Evolutionary conservation across 35 echinoderm and acorn worm genomes (phyloP), one percentile per base, ranked within the genome.

Genomic region (Chiridota heheva): DNA sequence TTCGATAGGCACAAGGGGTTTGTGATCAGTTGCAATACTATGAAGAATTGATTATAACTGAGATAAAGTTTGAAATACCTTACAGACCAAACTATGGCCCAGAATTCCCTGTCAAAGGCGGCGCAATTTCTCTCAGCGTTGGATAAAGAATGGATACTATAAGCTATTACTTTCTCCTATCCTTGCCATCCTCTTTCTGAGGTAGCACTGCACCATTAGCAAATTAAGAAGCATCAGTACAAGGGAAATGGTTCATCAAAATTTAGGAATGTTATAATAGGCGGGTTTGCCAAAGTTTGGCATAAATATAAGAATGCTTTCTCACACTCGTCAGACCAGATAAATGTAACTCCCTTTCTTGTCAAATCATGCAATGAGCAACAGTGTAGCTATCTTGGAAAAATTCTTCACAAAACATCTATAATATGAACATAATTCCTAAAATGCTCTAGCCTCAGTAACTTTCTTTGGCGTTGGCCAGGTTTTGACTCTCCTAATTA

Each of bases 81-180:
- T 0, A 88, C 77, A 31, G 77, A n/a, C 76, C 86, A 71, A 0
- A 88, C 86, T 35, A 88, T 69, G 7, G 86, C 86, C 29, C 36
- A 81, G 2, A 82, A 30, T 57, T 82, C 75, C 4, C 51, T 12
- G 36, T 53, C 69, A 78, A 58, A 85, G 3, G 70, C 63, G 8
- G 69, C 67, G 38, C 81, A 90, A 1, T 46, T 39, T 8, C 67
- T 16, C 43, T 85, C 88, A 20, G 42, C 0, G 2, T 17, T 15
- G 8, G 58, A 40, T 4, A 90, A 66, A 2, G 40, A 34, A 40
- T 85, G 70, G 71, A 81, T 86, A 2, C 60, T 62, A 51, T 86
- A 91, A 24, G 89, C 70, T 47, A 91, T 78, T 15, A 86, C 82
- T 17, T 22, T 45, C n/a, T 91, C 89, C 20, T n/a, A n/a, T n/a